These are phyloP conservation scores for Lycopodina hypogea DNA, from an alignment of 37 sponge, comb jelly and placozoan species.

Conservation along the genomic window DNA sequence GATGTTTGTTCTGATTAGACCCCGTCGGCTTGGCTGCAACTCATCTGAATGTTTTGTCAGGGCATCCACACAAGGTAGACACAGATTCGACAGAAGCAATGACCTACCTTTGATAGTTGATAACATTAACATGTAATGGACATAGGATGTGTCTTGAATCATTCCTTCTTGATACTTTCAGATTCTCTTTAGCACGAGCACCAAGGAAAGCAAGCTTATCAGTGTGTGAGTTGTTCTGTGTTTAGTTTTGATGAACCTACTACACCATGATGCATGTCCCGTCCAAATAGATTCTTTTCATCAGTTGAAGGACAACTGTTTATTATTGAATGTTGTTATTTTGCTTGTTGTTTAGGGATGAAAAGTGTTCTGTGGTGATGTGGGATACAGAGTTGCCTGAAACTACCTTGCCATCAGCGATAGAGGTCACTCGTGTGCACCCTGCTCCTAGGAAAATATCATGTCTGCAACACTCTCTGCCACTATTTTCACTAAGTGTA, in stretches of 20 bases:
- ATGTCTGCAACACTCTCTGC: conserved; percentile 1
- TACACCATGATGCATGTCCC: not conserved
- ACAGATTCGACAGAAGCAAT: too few relatives aligned
- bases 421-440: conserved; percentile 15
- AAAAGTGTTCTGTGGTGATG: conserved; percentile 27
- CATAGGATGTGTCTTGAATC: too few relatives aligned
- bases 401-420: not conserved
- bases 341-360: conserved; percentile 17
- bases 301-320: not conserved
- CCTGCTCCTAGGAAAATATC: not conserved
- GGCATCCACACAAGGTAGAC: not conserved
- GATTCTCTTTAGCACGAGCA: conserved; percentile 33
- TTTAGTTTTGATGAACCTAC: not conserved
- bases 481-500: conserved; percentile 39
- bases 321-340: not conserved
- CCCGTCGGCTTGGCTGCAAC: too few relatives aligned
- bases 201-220: conserved; percentile 9
- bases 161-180: not conserved
- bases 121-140: too few relatives aligned
- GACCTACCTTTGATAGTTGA: too few relatives aligned
- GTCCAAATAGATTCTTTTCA: not conserved
- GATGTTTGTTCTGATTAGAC: too few relatives aligned
- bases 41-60: too few relatives aligned
- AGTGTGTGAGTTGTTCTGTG: conserved; percentile 27
- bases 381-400: conserved; percentile 29